Evolutionary conservation across 2,888 invertebrate species (phyloP), one percentile per base, ranked within the genome.

Genomic region (Cordilura impudica): DNA sequence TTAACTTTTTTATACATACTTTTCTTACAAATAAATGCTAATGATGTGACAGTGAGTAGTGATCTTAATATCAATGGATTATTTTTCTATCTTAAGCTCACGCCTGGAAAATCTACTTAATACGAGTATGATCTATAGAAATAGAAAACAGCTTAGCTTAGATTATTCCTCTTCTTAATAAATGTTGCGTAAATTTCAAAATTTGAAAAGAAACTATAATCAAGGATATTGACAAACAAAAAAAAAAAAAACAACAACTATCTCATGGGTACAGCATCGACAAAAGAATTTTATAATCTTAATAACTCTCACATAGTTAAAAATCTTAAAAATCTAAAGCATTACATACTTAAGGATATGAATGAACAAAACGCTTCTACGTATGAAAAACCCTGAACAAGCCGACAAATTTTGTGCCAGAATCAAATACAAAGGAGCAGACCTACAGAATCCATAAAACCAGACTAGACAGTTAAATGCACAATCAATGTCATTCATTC

Each of bases 381-480:
- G 12, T 39, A 58, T 19, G 54, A 43, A 63, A 43, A 31, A 67
- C 21, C 26, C n/a, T n/a, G n/a, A 54, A 54, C 53, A 47, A 61
- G 65, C 26, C 53, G 47, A 39, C 21, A 63, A 63, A 49, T 63
- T 54, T 39, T 63, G 18, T 39, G 12, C 8, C 67, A 26, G 74
- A 53, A 14, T 19, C 31, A 61, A 39, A 14, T 6, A 49, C 39
- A 56, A 69, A 63, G 49, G 39, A 63, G 35, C n/a, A 10, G 35
- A 39, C 35, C 51, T 35, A 53, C 18, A 63, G 18, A 69, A 54
- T 29, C 23, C 53, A n/a, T 14, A 45, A 47, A 51, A 35, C 10
- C 53, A 21, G 63, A 16, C 63, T 60, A 71, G 74, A 61, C 79
- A 58, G 69, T 63, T 39, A 78, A 79, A 71, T 75, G 79, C 71